Evolutionary conservation across 2,797 vertebrate species (phyloP).

Genomic region (Falco cherrug): DNA sequence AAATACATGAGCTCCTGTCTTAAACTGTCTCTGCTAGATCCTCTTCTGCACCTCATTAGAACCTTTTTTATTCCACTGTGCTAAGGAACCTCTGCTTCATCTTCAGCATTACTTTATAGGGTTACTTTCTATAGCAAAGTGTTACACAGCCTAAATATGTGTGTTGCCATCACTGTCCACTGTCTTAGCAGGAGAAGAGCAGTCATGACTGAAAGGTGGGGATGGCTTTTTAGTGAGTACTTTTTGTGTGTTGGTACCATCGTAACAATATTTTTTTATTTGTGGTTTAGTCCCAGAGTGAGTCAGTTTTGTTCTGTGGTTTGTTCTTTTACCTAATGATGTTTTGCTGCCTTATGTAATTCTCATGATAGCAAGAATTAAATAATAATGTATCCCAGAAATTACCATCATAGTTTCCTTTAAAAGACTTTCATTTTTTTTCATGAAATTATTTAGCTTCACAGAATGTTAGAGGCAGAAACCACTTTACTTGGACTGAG

Average conservation of each 20-base stretch:
- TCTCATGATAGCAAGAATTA: constrained; percentile 2
- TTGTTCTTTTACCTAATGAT: background rate
- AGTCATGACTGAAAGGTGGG: background rate
- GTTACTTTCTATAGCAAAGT: background rate
- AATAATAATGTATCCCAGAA: background rate
- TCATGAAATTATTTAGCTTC: background rate
- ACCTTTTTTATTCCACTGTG: background rate
- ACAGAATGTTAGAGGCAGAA: background rate
- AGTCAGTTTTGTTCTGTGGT: background rate
- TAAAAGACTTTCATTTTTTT: background rate
- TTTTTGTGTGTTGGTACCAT: background rate
- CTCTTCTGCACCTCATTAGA: background rate
- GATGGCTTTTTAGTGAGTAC: background rate
- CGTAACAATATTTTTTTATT: background rate
- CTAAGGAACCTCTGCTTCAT: background rate
- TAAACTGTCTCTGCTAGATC: background rate
- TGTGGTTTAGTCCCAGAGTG: background rate
- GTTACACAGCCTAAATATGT: background rate
- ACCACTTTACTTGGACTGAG: background rate
- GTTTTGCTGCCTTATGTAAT: background rate
- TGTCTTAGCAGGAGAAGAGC: background rate
- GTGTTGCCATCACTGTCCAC: background rate
- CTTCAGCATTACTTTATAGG: background rate
- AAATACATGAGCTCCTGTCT: background rate
- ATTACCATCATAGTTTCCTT: background rate